phyloP scores from a whole-genome alignment of 2,113 vertebrate genomes.

The Pachycephala philippinensis region DNA sequence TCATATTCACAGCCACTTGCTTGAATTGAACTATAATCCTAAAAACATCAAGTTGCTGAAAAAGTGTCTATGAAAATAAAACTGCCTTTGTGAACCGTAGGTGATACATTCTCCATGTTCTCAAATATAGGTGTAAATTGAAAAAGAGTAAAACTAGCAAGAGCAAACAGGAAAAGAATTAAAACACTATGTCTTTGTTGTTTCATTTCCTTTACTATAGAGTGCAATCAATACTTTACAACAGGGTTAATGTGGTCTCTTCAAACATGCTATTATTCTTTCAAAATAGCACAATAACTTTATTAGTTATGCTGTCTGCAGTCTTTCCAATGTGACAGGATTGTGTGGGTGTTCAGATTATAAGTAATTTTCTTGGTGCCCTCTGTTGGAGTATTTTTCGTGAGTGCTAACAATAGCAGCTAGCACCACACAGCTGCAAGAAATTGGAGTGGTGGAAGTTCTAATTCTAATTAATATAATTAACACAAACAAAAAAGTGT shows the following conservation, averaged over 20 bases:
- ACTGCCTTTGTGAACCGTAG: slow-evolving; percentile 30
- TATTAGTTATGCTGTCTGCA: slow-evolving; percentile 80
- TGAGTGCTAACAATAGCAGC: slow-evolving; percentile 27
- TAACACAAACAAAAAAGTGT: slow-evolving; percentile 59
- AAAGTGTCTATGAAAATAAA: slow-evolving; percentile 54
- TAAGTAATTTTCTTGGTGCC: slow-evolving; percentile 67
- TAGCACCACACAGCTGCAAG: slow-evolving; percentile 60
- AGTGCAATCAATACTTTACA: slow-evolving; percentile 80
- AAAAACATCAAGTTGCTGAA: slow-evolving; percentile 50
- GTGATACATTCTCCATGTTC: slow-evolving; percentile 65
- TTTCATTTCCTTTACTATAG: slow-evolving; percentile 75
- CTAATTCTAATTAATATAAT: slow-evolving; percentile 78
- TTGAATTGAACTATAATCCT: slow-evolving; percentile 38
- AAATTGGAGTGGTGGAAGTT: slow-evolving; percentile 63
- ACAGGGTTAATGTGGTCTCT: slow-evolving; percentile 79
- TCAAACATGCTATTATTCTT: slow-evolving; percentile 81
- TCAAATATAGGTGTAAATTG: slow-evolving; percentile 75
- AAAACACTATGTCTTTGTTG: slow-evolving; percentile 72
- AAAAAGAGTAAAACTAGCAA: slow-evolving; percentile 71
- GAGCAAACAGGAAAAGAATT: slow-evolving; percentile 74
- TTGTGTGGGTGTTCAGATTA: slow-evolving; percentile 64
- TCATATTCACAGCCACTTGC: background rate
- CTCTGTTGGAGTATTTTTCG: slow-evolving; percentile 66
- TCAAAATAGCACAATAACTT: slow-evolving; percentile 78
- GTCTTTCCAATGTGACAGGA: slow-evolving; percentile 68